phyloP scores from a whole-genome alignment of 2,888 invertebrate genomes.

The Drosophila helvetica region DNA sequence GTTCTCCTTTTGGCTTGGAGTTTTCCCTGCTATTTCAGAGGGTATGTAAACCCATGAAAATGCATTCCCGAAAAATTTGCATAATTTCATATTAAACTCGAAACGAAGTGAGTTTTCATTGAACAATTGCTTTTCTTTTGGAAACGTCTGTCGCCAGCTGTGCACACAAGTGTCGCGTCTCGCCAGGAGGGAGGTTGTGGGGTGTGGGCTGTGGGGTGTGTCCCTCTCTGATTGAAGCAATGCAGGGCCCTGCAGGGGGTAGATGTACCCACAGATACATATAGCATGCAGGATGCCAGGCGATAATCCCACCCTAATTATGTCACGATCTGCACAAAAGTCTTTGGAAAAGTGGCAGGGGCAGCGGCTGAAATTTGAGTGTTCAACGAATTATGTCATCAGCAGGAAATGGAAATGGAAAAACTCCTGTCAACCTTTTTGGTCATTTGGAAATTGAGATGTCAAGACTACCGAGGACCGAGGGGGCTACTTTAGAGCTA shows the following conservation, averaged over 20 bases:
- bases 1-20: conserved; percentile 17
- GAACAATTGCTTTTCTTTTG: conserved; percentile 66
- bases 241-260: conserved; percentile 2
- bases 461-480: conserved; percentile 42
- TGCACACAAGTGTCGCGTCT: conserved; percentile 60
- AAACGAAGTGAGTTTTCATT: conserved; percentile 56
- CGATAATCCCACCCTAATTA: conserved; percentile 63
- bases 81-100: conserved; percentile 69
- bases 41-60: conserved; percentile 56
- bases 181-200: background rate
- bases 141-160: conserved; percentile 57
- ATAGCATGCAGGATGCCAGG: conserved; percentile 2
- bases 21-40: conserved; percentile 11
- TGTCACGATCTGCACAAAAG: conserved; percentile 61
- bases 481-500: conserved; percentile 27
- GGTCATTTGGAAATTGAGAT: conserved; percentile 71
- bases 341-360: conserved; percentile 55
- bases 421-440: conserved; percentile 48
- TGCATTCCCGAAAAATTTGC: conserved; percentile 57
- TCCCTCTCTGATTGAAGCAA: conserved; percentile 1
- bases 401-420: conserved; percentile 26
- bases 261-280: background rate
- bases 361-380: background rate
- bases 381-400: background rate
- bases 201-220: conserved; percentile 56